Evolutionary conservation across 2,888 invertebrate species (phyloP), one percentile per base, ranked within the genome.

Genomic region (Drosophila quinaria): DNA sequence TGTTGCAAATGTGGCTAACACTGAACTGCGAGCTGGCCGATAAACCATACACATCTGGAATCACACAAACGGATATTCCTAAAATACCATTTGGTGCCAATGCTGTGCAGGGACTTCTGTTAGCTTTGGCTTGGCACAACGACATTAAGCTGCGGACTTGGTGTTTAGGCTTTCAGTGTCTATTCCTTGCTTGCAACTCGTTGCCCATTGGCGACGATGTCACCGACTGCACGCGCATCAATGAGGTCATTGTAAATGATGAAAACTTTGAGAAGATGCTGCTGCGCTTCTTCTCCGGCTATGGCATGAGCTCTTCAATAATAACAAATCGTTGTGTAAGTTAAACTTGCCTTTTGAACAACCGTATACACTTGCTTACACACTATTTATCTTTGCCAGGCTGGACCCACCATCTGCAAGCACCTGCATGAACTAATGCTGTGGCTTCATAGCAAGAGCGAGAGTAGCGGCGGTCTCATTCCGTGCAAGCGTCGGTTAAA

Each of bases 1-100:
- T 97, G 52, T 93, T 98, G 39, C 96, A 97, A 78, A 93, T 98
- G 78, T 98, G 98, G 97, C 93, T 98, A 72, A 97, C 97, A 3
- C 93, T 98, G 71, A 97, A 97, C 94, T 94, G 96, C 44, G 93
- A 93, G 71, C 79, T 93, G 13, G 87, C 92, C 1, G 92, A 93
- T 49, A 90, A 93, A 52, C 90, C 92, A 0, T 92, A 91, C 49
- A 91, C 93, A 46, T 92, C 93, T n/a, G 94, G 94, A 42, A 94
- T 95, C 72, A 94, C 94, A 75, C 93, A 94, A 4, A 94, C 94
- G 5, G 93, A 94, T 44, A 93, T 94, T 47, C 96, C 96, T 1
- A 93, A 94, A 62, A 95, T 96, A 72, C 94, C 94, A 1, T 93
- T 96, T 44, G 95, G 95, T 56, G 93, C 94, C 0, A 94, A 94